These are phyloP conservation scores for Ophion ventricosus DNA, from an alignment of 2,888 invertebrate species.

Conservation along the genomic window DNA sequence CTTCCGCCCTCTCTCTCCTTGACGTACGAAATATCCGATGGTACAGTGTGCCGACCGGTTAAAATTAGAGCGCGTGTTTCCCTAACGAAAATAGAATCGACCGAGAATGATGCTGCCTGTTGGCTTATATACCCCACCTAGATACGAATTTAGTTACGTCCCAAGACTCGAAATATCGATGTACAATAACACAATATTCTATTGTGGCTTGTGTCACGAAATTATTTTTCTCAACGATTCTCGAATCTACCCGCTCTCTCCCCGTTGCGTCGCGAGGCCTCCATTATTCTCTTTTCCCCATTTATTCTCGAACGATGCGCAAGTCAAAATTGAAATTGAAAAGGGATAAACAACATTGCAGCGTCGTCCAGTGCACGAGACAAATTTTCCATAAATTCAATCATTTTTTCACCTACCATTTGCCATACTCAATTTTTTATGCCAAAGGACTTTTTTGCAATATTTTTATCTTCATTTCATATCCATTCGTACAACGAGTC, in stretches of 20 bases:
- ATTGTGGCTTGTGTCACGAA: background rate
- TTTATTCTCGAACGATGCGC: background rate
- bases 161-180: constrained; percentile 47
- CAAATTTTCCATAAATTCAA: background rate
- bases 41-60: constrained; percentile 72
- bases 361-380: background rate
- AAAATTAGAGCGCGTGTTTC: constrained; percentile 81
- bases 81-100: constrained; percentile 80
- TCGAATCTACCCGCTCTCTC: background rate
- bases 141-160: constrained; percentile 76
- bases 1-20: constrained; percentile 22
- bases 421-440: background rate
- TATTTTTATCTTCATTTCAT: background rate
- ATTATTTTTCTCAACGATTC: background rate
- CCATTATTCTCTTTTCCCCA: too few relatives aligned
- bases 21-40: constrained; percentile 47
- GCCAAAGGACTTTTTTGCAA: background rate
- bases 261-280: background rate
- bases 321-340: background rate
- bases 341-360: background rate
- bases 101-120: constrained; percentile 75
- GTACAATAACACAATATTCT: constrained; percentile 54
- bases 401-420: background rate
- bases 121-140: constrained; percentile 70
- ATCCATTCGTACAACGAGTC: background rate